phyloP scores from a whole-genome alignment of 2,888 invertebrate species.

The Eudasyphora cyanicolor region DNA sequence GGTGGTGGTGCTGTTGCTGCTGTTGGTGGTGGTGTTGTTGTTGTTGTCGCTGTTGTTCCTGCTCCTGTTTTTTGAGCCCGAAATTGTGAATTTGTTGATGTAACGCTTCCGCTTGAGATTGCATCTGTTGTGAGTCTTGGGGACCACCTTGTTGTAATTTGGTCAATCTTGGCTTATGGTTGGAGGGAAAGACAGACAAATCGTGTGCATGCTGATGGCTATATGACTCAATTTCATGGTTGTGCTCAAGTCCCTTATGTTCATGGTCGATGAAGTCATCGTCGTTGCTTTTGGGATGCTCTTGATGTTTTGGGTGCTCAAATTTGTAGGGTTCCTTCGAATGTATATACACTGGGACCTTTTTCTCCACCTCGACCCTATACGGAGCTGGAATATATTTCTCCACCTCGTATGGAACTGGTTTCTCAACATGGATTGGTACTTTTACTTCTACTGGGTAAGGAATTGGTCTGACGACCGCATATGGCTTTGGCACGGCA shows the following conservation, averaged over 20 bases:
- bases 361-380: constrained; percentile 77
- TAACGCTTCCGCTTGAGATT: constrained; percentile 49
- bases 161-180: constrained; percentile 65
- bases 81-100: constrained; percentile 71
- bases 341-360: constrained; percentile 78
- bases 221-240: constrained; percentile 63
- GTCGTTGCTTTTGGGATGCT: constrained; percentile 62
- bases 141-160: constrained; percentile 47
- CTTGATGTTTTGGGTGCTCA: constrained; percentile 67
- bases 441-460: constrained; percentile 74
- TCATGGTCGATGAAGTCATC: constrained; percentile 63
- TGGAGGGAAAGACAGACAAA: constrained; percentile 67
- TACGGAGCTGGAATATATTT: constrained; percentile 79
- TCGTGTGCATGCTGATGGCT: constrained; percentile 67
- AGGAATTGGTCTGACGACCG: constrained; percentile 82
- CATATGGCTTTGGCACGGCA: constrained; percentile 82
- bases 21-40: constrained; percentile 54
- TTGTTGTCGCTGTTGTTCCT: not conserved
- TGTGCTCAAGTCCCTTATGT: constrained; percentile 65
- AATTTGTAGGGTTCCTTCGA: constrained; percentile 78
- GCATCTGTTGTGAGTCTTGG: constrained; percentile 10
- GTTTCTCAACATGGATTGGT: constrained; percentile 77
- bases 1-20: constrained; percentile 44
- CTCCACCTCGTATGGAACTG: constrained; percentile 74
- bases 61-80: constrained; percentile 65